Evolutionary conservation across 92 coral and sea anemone genomes (phyloP), one percentile per base, ranked within the genome.

Genomic region (Hydrozoanthus gracilis): DNA sequence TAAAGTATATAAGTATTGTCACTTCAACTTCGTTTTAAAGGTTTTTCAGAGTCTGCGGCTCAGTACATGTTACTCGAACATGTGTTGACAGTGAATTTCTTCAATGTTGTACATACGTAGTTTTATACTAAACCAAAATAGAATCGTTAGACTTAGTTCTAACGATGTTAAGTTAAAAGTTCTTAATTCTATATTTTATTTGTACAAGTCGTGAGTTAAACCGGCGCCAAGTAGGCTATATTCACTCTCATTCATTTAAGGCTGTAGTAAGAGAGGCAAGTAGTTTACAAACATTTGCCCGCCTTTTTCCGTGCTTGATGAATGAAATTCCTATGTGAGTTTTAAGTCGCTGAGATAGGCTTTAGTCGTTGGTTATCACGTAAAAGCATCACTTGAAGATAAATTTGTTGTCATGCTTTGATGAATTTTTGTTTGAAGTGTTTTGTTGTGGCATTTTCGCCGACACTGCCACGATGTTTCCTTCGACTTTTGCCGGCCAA

Each of bases 261-360:
- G 12, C 20, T 6, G 62, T 80, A 80, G 74, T 80, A 80, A 3
- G 16, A 27, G n/a, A 60, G 71, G 62, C 52, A 45, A 71, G 67
- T 60, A 65, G 93, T 90, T 82, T 90, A 76, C 90, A 90, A 90
- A 90, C 90, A 89, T 70, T 83, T 55, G 71, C 85, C 87, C 88
- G 88, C 90, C 88, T 89, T 74, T n/a, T 89, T 18, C 70, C 62
- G 86, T 65, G 39, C 44, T 83, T 82, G 76, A 87, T 90, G 93
- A 90, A 90, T 90, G 93, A 90, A 90, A 90, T 90, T 90, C 93
- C 88, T 82, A 67, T 70, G 84, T 73, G 86, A 62, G 71, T 39
- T 80, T 18, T 13, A n/a, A 50, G 55, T 80, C 85, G 15, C 85
- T 60, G 27, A 14, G 85, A 11, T 20, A 52, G 35, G 66, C 58